A percentile compares a stretch with the other conserved stretches of the same genome.
phyloP scores from a whole-genome alignment of 2,888 invertebrate species.

The Galerucella pusilla region DNA sequence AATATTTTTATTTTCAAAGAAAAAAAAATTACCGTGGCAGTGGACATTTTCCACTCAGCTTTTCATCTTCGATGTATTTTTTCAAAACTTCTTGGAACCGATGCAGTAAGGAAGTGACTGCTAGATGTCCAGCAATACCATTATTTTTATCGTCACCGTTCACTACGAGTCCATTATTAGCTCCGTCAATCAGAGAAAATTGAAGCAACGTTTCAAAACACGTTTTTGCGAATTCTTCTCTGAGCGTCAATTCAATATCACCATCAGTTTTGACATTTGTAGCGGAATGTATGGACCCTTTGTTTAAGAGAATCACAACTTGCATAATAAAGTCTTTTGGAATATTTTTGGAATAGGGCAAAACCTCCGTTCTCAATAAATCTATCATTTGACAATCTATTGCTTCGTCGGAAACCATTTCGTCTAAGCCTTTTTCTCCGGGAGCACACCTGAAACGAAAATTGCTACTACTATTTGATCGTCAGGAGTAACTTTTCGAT shows the following conservation, averaged over 20 bases:
- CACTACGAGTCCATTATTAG: slow-evolving; percentile 65
- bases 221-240: slow-evolving; percentile 96
- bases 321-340: slow-evolving; percentile 85
- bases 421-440: slow-evolving; percentile 70
- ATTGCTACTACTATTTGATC: slow-evolving; percentile 15
- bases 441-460: slow-evolving; percentile 64
- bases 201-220: slow-evolving; percentile 96
- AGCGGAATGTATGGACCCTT: slow-evolving; percentile 86
- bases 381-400: slow-evolving; percentile 87
- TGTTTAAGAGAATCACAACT: slow-evolving; percentile 85
- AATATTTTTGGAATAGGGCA: slow-evolving; percentile 81
- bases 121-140: slow-evolving; percentile 78
- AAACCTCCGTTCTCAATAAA: slow-evolving; percentile 81
- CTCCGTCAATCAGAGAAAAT: slow-evolving; percentile 87
- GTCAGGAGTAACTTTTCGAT: background rate
- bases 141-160: slow-evolving; percentile 64
- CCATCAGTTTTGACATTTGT: slow-evolving; percentile 76
- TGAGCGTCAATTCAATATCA: slow-evolving; percentile 82
- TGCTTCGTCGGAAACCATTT: slow-evolving; percentile 77
- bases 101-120: slow-evolving; percentile 91
- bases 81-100: slow-evolving; percentile 93
- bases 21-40: slow-evolving; percentile 74
- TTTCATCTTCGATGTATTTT: slow-evolving; percentile 87
- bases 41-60: slow-evolving; percentile 86
- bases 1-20: too few relatives aligned